phyloP scores from a whole-genome alignment of 2,113 vertebrate genomes.

The Morone chrysops region DNA sequence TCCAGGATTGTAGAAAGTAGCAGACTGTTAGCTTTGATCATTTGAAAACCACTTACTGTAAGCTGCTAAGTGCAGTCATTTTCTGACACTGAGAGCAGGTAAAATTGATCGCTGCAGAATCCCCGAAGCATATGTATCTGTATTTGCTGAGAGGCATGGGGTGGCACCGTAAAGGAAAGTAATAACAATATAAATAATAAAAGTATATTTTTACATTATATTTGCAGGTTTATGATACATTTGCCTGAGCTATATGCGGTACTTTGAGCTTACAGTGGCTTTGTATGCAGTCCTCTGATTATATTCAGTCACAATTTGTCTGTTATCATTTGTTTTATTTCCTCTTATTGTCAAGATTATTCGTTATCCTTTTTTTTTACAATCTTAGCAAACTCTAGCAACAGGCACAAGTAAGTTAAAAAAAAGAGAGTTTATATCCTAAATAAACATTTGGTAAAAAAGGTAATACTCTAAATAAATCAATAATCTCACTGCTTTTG shows the following conservation, averaged over 20 bases:
- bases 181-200: constrained; percentile 2
- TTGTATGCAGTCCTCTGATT: not conserved
- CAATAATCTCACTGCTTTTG: not conserved
- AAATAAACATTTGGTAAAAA: not conserved
- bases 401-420: not conserved
- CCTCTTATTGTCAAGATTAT: not conserved
- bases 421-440: not conserved
- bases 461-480: not conserved
- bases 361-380: not conserved
- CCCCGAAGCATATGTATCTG: not conserved
- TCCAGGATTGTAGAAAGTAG: not conserved
- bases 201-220: not conserved
- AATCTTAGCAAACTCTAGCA: not conserved
- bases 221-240: not conserved
- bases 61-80: not conserved
- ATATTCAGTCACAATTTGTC: not conserved
- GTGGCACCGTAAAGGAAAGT: not conserved
- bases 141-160: not conserved
- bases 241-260: not conserved
- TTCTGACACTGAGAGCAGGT: not conserved
- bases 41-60: no score
- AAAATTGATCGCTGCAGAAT: not conserved
- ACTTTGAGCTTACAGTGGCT: not conserved
- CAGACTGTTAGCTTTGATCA: not conserved
- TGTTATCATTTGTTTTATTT: not conserved